A percentile compares a stretch with the other conserved stretches of the same genome.
These are phyloP conservation scores for Hydrocynus forskahlii DNA, from an alignment of 2,797 vertebrate species.

Conservation along the genomic window DNA sequence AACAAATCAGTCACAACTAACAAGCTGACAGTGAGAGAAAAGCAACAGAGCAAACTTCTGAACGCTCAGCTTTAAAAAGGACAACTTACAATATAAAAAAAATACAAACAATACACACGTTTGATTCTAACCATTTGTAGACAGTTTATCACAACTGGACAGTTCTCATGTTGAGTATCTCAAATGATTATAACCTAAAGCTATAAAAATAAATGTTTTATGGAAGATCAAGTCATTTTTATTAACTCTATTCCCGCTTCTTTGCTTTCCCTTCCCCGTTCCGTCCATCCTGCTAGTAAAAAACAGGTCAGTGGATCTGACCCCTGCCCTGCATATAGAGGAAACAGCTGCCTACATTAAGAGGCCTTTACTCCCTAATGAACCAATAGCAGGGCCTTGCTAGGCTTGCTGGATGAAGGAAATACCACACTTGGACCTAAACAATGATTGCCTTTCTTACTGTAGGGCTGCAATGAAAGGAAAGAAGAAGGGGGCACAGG, in stretches of 20 bases:
- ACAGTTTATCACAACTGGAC: neutral
- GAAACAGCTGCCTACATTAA: slow-evolving; percentile 58
- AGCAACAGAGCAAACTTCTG: neutral
- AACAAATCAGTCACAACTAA: slow-evolving; percentile 31
- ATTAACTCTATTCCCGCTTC: neutral
- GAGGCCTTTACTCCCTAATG: slow-evolving; percentile 30
- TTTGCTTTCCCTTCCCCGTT: slow-evolving; percentile 21
- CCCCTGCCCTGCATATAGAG: slow-evolving; percentile 53
- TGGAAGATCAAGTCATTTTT: neutral
- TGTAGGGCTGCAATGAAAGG: slow-evolving; percentile 29
- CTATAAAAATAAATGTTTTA: neutral
- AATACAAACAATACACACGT: neutral
- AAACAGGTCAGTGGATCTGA: slow-evolving; percentile 49
- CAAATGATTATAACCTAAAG: neutral
- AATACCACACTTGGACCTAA: slow-evolving; percentile 48
- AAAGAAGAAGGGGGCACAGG: slow-evolving; percentile 49
- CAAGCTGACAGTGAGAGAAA: slow-evolving; percentile 20
- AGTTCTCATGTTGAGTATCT: neutral
- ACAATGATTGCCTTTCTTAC: slow-evolving; percentile 59
- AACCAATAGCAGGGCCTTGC: slow-evolving; percentile 39
- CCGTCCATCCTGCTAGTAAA: neutral
- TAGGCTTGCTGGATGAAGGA: slow-evolving; percentile 46
- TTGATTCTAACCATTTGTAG: neutral
- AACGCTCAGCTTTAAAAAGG: neutral
- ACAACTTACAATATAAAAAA: neutral